Conservation (phyloP, 2,888 invertebrate species). For the Busseola fusca region DNA sequence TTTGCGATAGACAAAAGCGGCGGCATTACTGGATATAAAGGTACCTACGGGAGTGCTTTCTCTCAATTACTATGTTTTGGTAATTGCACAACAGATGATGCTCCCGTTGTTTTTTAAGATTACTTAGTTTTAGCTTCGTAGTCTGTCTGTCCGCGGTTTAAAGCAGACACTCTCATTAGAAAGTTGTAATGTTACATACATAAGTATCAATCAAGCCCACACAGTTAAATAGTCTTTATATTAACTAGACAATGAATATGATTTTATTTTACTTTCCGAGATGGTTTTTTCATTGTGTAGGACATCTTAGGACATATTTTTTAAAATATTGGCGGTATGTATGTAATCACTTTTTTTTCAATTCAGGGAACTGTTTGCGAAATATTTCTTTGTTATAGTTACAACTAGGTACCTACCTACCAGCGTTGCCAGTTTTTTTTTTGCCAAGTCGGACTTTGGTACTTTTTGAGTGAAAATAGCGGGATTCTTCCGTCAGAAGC, state of each 20-base stretch:
- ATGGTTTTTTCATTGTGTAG: neutral
- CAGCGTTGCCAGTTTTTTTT: no score
- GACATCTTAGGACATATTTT: neutral
- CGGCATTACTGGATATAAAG: neutral
- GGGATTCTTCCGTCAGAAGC: no score
- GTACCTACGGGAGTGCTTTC: neutral
- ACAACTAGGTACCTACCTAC: neutral
- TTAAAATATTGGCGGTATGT: neutral
- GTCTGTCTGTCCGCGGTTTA: neutral
- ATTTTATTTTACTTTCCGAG: neutral
- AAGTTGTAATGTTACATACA: neutral
- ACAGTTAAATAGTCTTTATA: neutral
- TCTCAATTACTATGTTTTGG: neutral
- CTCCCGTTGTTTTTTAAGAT: neutral
- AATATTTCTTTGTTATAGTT: no score
- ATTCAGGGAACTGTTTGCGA: neutral
- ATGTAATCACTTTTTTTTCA: neutral
- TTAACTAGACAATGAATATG: no score
- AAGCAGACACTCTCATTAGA: no score
- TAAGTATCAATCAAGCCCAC: conserved; percentile 1
- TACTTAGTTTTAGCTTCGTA: neutral
- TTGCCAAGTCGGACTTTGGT: no score
- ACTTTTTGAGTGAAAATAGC: no score
- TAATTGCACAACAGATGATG: neutral
- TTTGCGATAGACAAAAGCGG: no score